These are phyloP conservation scores for Temnothorax unifasciatus DNA, from an alignment of 2,888 invertebrate genomes.

Conservation along the genomic window DNA sequence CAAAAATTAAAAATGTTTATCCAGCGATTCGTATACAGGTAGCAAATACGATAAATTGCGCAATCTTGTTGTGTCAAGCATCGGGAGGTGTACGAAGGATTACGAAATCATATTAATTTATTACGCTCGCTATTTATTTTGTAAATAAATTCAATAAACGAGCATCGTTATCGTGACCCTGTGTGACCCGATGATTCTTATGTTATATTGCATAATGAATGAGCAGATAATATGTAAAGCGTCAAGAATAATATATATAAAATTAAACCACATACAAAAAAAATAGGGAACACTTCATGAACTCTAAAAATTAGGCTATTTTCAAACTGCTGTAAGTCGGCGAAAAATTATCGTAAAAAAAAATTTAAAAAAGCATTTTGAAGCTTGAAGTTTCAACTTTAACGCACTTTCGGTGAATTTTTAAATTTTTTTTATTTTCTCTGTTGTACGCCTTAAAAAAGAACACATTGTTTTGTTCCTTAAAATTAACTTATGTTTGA, in stretches of 20 bases:
- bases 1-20: conserved; percentile 20
- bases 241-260: not conserved
- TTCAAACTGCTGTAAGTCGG: no score
- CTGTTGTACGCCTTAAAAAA: no score
- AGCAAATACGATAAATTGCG: conserved; percentile 1
- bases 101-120: conserved; percentile 26
- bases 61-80: conserved; percentile 32
- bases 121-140: conserved; percentile 11
- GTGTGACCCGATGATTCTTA: conserved; percentile 19
- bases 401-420: no score
- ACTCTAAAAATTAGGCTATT: no score
- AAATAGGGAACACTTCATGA: no score
- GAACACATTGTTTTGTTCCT: no score
- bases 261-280: no score
- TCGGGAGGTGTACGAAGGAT: not conserved
- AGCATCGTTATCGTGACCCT: not conserved
- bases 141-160: conserved; percentile 34
- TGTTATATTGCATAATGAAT: conserved; percentile 26
- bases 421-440: no score
- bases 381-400: no score
- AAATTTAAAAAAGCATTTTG: no score
- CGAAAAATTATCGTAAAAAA: no score
- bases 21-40: not conserved
- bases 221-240: not conserved
- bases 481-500: no score